Conservation (phyloP, 2,888 invertebrate species). For the Scaptomyza tumidula region DNA sequence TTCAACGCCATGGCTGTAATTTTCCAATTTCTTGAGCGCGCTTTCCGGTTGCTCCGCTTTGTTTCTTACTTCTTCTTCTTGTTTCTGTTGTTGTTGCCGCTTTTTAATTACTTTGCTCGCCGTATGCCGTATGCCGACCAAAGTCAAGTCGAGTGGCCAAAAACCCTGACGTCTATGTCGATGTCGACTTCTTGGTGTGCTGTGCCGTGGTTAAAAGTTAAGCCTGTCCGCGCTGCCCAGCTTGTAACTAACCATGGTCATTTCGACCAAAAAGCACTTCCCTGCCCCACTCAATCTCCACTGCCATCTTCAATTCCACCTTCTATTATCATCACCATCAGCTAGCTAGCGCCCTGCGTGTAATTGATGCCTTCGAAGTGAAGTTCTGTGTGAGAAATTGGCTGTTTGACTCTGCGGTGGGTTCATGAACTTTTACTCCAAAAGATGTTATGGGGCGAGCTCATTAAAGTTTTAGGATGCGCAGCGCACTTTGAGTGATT, state of each 20-base stretch:
- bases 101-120: conserved; percentile 73
- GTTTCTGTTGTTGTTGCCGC: conserved; percentile 26
- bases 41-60: conserved; percentile 33
- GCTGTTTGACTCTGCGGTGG: conserved; percentile 4
- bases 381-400: conserved; percentile 51
- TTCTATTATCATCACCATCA: conserved; percentile 28
- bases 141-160: conserved; percentile 74
- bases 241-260: conserved; percentile 7
- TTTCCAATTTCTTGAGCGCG: conserved; percentile 66
- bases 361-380: conserved; percentile 69
- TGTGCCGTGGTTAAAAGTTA: conserved; percentile 67
- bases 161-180: conserved; percentile 57
- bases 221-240: conserved; percentile 56
- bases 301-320: conserved; percentile 12
- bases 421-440: conserved; percentile 71
- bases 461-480: conserved; percentile 66
- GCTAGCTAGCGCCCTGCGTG: conserved; percentile 52
- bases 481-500: conserved; percentile 56
- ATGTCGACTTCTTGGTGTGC: conserved; percentile 55
- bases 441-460: conserved; percentile 7
- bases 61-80: conserved; percentile 17
- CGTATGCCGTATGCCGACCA: conserved; percentile 18
- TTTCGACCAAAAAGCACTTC: conserved; percentile 13
- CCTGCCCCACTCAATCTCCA: neutral
- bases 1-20: conserved; percentile 47